A percentile compares a stretch with the other conserved stretches of the same genome.
These are phyloP conservation scores for Agrilus cyanescens DNA, from an alignment of 2,888 invertebrate genomes.

Conservation along the genomic window DNA sequence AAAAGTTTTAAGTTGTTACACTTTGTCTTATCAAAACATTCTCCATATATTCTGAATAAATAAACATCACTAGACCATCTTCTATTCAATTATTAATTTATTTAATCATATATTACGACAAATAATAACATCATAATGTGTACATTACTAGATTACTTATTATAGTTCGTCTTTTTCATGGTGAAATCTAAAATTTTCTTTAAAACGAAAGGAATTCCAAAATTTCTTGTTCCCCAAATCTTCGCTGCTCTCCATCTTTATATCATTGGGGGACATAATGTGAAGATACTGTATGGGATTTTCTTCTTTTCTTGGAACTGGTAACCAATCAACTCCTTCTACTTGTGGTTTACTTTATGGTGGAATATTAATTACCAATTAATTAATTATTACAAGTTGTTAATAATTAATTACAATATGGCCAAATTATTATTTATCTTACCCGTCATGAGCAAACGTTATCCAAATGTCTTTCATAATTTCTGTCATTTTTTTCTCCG, in stretches of 20 bases:
- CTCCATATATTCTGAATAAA: too few species aligned
- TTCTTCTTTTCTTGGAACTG: conserved; percentile 31
- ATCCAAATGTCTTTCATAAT: conserved; percentile 40
- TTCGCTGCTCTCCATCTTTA: conserved; percentile 33
- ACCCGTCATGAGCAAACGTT: conserved; percentile 44
- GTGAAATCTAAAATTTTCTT: conserved; percentile 36
- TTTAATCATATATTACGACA: too few species aligned
- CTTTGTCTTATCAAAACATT: too few species aligned
- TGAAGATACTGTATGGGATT: conserved; percentile 39
- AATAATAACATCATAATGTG: too few species aligned
- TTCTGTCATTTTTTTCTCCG: conserved; percentile 40
- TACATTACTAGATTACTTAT: too few species aligned
- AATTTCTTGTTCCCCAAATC: conserved; percentile 43
- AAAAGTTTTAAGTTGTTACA: too few species aligned
- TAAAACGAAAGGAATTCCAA: conserved; percentile 44
- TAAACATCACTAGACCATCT: too few species aligned
- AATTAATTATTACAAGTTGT: too few species aligned
- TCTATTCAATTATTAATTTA: too few species aligned
- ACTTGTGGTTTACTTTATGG: neutral
- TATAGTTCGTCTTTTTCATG: too few species aligned
- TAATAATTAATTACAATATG: too few species aligned
- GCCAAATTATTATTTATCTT: conserved; percentile 5
- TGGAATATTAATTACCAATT: too few species aligned
- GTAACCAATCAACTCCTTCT: conserved; percentile 34
- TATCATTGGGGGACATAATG: conserved; percentile 36